phyloP scores from a whole-genome alignment of 2,113 vertebrate species.

The Taxidea taxus region DNA sequence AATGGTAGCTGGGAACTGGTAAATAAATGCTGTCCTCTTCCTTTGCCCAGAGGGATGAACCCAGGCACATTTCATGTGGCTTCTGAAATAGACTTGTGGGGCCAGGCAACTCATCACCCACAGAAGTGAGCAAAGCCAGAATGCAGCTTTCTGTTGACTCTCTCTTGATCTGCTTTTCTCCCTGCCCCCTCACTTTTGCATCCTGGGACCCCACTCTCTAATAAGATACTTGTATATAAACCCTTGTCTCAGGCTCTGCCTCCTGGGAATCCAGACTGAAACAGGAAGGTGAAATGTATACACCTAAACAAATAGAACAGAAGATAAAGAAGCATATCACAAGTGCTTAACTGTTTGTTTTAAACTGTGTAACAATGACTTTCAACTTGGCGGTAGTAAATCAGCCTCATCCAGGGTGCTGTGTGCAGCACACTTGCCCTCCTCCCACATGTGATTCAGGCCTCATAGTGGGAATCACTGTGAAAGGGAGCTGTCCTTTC shows the following conservation, averaged over 20 bases:
- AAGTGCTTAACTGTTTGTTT: background rate
- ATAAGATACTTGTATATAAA: background rate
- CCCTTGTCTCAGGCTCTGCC: background rate
- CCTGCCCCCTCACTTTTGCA: accelerated
- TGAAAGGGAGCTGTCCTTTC: background rate
- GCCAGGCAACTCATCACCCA: background rate
- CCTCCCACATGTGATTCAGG: background rate
- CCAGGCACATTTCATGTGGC: background rate
- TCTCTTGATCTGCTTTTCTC: background rate
- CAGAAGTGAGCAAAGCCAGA: background rate
- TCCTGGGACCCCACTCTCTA: background rate
- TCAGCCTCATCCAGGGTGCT: background rate
- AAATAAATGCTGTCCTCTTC: background rate
- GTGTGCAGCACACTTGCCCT: background rate
- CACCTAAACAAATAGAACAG: background rate
- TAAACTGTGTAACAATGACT: background rate
- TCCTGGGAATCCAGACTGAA: background rate
- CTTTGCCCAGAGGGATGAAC: background rate
- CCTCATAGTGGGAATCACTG: background rate
- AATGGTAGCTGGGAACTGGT: background rate
- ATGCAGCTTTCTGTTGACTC: background rate
- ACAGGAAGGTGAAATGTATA: background rate
- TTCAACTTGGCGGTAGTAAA: background rate
- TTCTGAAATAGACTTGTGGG: background rate
- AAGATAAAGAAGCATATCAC: background rate